Conservation (phyloP, 1,140 invertebrate species). For the Anastrepha obliqua region DNA sequence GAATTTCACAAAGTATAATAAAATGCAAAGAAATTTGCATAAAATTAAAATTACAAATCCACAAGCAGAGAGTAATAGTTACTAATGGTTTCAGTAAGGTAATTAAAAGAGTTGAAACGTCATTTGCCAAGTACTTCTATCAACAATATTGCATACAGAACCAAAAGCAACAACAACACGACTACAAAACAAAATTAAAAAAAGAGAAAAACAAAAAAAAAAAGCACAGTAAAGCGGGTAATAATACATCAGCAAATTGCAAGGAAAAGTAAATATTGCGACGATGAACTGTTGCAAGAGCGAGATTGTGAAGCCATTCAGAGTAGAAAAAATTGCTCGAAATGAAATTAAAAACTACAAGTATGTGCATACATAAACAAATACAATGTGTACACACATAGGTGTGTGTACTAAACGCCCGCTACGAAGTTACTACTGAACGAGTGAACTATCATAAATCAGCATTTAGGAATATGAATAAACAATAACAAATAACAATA, state of each 20-base stretch:
- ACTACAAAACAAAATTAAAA: neutral
- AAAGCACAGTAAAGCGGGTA: neutral
- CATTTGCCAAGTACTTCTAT: too few relatives aligned
- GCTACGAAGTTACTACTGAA: neutral
- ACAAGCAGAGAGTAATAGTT: neutral
- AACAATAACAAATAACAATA: neutral
- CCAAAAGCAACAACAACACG: neutral
- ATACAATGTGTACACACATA: neutral
- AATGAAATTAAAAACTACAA: neutral
- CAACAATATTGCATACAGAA: neutral
- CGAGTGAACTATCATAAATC: neutral
- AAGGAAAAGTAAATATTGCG: neutral
- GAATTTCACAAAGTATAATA: neutral
- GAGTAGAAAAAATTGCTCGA: neutral
- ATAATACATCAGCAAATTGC: neutral
- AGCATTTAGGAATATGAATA: neutral
- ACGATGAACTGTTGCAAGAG: conserved; percentile 1
- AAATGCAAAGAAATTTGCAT: neutral
- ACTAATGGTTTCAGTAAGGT: neutral
- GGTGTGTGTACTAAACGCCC: neutral
- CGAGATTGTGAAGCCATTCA: neutral
- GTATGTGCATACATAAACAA: neutral
- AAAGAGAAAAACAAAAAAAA: neutral
- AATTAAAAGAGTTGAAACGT: neutral
- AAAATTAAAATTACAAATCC: neutral